Conservation (phyloP, 2,113 vertebrate genomes). For the Pitta sordida region DNA sequence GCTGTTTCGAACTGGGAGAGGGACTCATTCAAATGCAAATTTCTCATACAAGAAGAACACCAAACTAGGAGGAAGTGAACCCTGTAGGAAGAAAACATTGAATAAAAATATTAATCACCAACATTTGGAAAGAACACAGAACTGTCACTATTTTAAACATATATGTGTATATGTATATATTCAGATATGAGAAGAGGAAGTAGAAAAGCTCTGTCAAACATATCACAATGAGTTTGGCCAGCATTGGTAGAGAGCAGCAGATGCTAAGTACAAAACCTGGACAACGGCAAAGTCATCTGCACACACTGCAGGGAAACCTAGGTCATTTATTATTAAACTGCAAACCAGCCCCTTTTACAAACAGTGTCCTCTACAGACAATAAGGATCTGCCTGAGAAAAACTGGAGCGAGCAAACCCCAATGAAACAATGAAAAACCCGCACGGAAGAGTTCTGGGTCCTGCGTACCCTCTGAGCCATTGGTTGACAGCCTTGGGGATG, state of each 20-base stretch:
- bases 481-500: rapidly evolving
- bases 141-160: not conserved
- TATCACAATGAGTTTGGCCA: not conserved
- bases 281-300: not conserved
- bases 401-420: rapidly evolving
- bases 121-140: not conserved
- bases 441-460: too few relatives aligned
- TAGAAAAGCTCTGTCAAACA: not conserved
- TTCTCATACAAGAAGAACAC: not conserved
- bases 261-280: not conserved
- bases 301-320: not conserved
- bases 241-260: rapidly evolving
- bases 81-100: not conserved
- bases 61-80: not conserved
- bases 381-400: not conserved
- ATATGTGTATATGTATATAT: not conserved
- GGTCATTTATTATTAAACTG: not conserved
- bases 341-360: not conserved
- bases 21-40: not conserved
- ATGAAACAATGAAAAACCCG: rapidly evolving
- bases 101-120: not conserved
- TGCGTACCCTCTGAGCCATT: rapidly evolving
- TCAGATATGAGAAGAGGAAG: not conserved
- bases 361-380: rapidly evolving
- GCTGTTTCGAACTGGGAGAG: not conserved